phyloP scores from a whole-genome alignment of 2,797 vertebrate species.

The Sciaenops ocellatus region DNA sequence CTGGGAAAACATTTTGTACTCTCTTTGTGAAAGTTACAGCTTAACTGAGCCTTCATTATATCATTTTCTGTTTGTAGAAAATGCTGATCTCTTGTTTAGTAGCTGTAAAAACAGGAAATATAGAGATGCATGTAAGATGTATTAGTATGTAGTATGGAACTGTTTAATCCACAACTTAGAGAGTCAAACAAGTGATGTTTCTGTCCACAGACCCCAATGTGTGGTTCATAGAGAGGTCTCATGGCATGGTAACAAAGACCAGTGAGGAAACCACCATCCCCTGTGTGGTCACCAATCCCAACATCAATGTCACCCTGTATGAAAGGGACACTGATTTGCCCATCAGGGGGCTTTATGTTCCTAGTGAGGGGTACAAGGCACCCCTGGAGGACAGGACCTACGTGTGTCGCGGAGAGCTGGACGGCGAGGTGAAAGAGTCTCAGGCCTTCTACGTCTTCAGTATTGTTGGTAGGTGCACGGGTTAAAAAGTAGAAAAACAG shows the following conservation, averaged over 20 bases:
- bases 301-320: slow-evolving; percentile 89
- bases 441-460: slow-evolving; percentile 88
- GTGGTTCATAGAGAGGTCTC: slow-evolving; percentile 88
- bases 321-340: slow-evolving; percentile 85
- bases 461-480: slow-evolving; percentile 85
- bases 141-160: not conserved
- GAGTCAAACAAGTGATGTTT: not conserved
- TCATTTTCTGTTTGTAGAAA: not conserved
- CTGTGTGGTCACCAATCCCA: slow-evolving; percentile 93
- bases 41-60: not conserved
- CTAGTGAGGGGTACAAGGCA: slow-evolving; percentile 90
- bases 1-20: not conserved
- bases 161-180: not conserved
- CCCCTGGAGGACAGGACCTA: slow-evolving; percentile 91
- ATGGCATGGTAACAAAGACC: slow-evolving; percentile 90
- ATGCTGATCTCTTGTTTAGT: not conserved
- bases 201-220: slow-evolving; percentile 85
- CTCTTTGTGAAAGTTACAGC: not conserved
- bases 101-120: not conserved
- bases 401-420: slow-evolving; percentile 88
- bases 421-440: slow-evolving; percentile 88
- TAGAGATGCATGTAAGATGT: too few relatives aligned
- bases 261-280: slow-evolving; percentile 88
- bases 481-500: slow-evolving; percentile 3
- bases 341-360: slow-evolving; percentile 84